phyloP scores from a whole-genome alignment of 2,797 vertebrate genomes.

The Tinamus major region DNA sequence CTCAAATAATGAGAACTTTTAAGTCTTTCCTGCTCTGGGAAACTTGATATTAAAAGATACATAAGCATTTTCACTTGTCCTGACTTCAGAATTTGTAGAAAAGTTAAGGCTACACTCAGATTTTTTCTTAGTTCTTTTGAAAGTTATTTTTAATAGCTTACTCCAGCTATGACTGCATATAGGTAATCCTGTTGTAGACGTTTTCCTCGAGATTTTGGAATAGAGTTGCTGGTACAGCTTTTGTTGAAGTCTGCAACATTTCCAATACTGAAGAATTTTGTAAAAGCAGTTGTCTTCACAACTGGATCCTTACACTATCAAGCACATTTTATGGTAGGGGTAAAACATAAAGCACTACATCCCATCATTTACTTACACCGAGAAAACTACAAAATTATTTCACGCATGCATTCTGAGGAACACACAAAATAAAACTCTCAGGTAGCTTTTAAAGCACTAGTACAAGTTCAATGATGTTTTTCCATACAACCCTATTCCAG shows the following conservation, averaged over 20 bases:
- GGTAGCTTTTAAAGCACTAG: not conserved
- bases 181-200: rapidly evolving
- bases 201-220: not conserved
- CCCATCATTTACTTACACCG: not conserved
- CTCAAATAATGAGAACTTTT: not conserved
- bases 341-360: not conserved
- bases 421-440: not conserved
- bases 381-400: not conserved
- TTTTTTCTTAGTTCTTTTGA: not conserved
- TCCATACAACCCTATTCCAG: not conserved
- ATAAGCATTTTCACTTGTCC: not conserved
- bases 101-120: not conserved
- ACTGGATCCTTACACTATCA: not conserved
- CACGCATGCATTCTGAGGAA: not conserved
- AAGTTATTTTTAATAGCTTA: not conserved
- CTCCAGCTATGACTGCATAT: not conserved
- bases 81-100: not conserved
- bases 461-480: not conserved
- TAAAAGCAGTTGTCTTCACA: not conserved
- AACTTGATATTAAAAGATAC: not conserved
- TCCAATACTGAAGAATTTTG: not conserved
- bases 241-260: not conserved
- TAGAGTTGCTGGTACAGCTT: not conserved
- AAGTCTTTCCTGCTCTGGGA: not conserved
- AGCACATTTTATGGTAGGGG: not conserved